These are phyloP conservation scores for Chironomus tentans DNA, from an alignment of 2,888 invertebrate genomes.

Conservation along the genomic window DNA sequence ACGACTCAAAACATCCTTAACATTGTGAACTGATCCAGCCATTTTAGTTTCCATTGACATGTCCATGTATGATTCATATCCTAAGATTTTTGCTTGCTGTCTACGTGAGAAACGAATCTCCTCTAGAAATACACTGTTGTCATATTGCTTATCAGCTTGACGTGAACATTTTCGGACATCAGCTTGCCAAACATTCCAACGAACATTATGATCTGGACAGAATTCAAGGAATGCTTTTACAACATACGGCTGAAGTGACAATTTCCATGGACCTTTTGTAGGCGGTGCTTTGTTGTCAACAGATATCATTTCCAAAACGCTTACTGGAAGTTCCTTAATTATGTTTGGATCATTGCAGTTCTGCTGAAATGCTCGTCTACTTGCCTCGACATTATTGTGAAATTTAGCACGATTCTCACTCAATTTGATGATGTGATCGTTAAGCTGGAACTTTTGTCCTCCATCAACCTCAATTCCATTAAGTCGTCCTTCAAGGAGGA, in stretches of 20 bases:
- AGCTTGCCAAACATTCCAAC: slow-evolving; percentile 83
- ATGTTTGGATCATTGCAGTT: slow-evolving; percentile 55
- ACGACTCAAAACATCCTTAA: slow-evolving; percentile 57
- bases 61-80: slow-evolving; percentile 68
- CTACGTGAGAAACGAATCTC: slow-evolving; percentile 60
- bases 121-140: slow-evolving; percentile 67
- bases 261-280: slow-evolving; percentile 70
- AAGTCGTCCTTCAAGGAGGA: slow-evolving; percentile 68
- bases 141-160: slow-evolving; percentile 51
- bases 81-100: slow-evolving; percentile 65
- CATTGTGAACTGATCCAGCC: slow-evolving; percentile 70
- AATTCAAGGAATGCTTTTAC: slow-evolving; percentile 70
- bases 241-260: slow-evolving; percentile 65
- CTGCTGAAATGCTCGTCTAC: slow-evolving; percentile 58
- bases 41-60: slow-evolving; percentile 92
- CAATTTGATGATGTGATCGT: slow-evolving; percentile 46
- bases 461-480: slow-evolving; percentile 66
- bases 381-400: slow-evolving; percentile 55
- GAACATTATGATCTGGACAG: slow-evolving; percentile 65
- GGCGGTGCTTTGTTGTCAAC: slow-evolving; percentile 48
- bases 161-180: slow-evolving; percentile 60
- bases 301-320: slow-evolving; percentile 56
- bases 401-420: slow-evolving; percentile 52
- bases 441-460: slow-evolving; percentile 47
- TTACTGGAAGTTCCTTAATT: slow-evolving; percentile 64